phyloP scores from a whole-genome alignment of 2,888 invertebrate species.

The Entomobrya proxima region DNA sequence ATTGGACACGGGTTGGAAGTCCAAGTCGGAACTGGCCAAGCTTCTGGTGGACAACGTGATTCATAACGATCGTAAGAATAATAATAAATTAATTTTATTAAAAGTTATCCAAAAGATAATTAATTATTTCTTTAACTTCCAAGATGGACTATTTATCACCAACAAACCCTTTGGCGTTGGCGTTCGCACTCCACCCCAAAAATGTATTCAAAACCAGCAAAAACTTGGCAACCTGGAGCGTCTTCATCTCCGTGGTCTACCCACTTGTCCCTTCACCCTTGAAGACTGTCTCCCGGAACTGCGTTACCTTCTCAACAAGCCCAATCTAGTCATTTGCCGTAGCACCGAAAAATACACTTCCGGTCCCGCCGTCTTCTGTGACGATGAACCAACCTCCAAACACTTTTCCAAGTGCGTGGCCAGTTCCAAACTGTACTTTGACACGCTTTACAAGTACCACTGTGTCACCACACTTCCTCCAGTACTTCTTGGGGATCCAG shows the following conservation, averaged over 20 bases:
- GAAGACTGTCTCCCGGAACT: constrained; percentile 68
- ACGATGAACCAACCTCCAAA: constrained; percentile 45
- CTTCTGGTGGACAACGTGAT: constrained; percentile 52
- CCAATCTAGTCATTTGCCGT: constrained; percentile 60
- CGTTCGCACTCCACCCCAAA: constrained; percentile 11
- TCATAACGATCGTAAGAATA: constrained; percentile 52
- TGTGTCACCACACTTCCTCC: constrained; percentile 52
- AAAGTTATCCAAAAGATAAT: no score
- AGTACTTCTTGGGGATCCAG: background rate
- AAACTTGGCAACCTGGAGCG: background rate
- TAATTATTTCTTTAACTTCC: background rate
- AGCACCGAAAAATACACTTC: constrained; percentile 71
- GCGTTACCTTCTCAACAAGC: constrained; percentile 47
- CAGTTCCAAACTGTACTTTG: constrained; percentile 37
- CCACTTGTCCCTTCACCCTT: constrained; percentile 51
- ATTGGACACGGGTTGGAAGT: constrained; percentile 67
- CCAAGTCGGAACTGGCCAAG: constrained; percentile 66
- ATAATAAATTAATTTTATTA: no score
- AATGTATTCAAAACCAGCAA: background rate
- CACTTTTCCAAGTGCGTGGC: constrained; percentile 42
- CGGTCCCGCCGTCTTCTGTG: constrained; percentile 70
- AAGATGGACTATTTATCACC: constrained; percentile 70
- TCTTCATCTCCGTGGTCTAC: constrained; percentile 59
- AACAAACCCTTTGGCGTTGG: constrained; percentile 74
- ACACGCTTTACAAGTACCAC: constrained; percentile 56